Evolutionary conservation across 2,113 vertebrate species (phyloP), one percentile per base, ranked within the genome.

Genomic region (Chloropsis cyanopogon): DNA sequence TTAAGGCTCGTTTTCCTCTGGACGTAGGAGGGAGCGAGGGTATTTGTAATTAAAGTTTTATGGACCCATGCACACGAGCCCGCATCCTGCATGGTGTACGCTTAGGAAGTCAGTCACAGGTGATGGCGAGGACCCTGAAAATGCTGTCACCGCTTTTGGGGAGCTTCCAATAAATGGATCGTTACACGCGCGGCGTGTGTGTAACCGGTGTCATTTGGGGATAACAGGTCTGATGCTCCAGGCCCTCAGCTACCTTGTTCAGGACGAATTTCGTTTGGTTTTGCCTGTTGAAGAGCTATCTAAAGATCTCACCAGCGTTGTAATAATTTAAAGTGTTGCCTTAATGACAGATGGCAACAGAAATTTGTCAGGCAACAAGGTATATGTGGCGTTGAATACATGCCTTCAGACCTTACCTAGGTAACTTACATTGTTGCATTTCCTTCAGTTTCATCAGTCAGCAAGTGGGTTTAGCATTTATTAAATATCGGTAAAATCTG

Each of bases 41-140:
- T 78, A 60, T 86, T 50, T 50, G 56, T 83, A 57, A 77, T 93
- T 86, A 33, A 95, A 96, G 85, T 95, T 94, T 57, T 28, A 47
- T 12, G 85, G 46, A 64, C 23, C 1, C 63, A 1, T 11, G 61
- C 52, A 19, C 35, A 2, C 31, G 19, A 44, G 1, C n/a, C 52
- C 24, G 60, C 11, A 2, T 28, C 52, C 75, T 75, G 29, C 41
- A 0, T 10, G 37, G 24, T 54, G 2, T 13, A 1, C 0, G 13
- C 29, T 31, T 37, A 31, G 82, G 82, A 37, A 28, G 29, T n/a
- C 46, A 3, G 37, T 42, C 33, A 1, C 1, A 28, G 80, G 59
- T 65, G 76, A 52, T 53, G 72, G 41, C 12, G 11, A 71, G 46
- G 59, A 57, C 35, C 26, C 60, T 20, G 80, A 21, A 77, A 81